Conservation (phyloP, 2,888 invertebrate genomes). For the Eumacrocentrus americanus region DNA sequence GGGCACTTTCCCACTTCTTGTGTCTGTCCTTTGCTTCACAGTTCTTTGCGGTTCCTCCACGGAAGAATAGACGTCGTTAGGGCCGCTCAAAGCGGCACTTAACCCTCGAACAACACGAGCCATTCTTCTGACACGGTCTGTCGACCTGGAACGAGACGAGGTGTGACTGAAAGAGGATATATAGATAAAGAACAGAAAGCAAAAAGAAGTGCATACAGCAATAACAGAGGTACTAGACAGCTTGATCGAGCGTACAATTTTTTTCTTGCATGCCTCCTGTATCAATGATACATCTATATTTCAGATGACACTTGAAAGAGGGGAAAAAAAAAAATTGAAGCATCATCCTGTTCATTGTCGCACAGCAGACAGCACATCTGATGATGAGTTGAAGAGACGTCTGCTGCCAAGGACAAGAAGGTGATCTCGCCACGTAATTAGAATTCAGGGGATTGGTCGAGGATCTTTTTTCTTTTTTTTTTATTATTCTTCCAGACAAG, state of each 20-base stretch:
- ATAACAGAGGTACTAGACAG: too few relatives aligned
- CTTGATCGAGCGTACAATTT: too few relatives aligned
- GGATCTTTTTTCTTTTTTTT: slow-evolving; percentile 1
- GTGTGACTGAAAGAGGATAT: slow-evolving; percentile 15
- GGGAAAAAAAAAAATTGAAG: background rate
- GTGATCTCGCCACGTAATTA: background rate
- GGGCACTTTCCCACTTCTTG: background rate
- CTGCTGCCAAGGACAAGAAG: background rate
- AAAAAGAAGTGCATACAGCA: background rate
- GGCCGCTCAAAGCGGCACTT: slow-evolving; percentile 1
- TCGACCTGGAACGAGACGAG: slow-evolving; percentile 15
- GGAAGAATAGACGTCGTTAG: slow-evolving; percentile 13
- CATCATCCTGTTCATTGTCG: background rate
- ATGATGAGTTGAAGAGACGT: too few relatives aligned
- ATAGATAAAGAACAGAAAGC: background rate
- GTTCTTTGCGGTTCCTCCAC: background rate
- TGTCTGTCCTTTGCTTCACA: background rate
- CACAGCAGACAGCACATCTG: background rate
- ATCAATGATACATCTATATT: too few relatives aligned
- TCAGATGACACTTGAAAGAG: too few relatives aligned
- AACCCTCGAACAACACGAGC: slow-evolving; percentile 10
- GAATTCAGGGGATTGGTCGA: background rate
- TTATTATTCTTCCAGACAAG: background rate
- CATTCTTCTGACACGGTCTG: slow-evolving; percentile 12
- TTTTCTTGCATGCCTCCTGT: too few relatives aligned